Evolutionary conservation across 2,797 vertebrate genomes (phyloP), one percentile per base, ranked within the genome.

Genomic region (Acipenser transmontanus): DNA sequence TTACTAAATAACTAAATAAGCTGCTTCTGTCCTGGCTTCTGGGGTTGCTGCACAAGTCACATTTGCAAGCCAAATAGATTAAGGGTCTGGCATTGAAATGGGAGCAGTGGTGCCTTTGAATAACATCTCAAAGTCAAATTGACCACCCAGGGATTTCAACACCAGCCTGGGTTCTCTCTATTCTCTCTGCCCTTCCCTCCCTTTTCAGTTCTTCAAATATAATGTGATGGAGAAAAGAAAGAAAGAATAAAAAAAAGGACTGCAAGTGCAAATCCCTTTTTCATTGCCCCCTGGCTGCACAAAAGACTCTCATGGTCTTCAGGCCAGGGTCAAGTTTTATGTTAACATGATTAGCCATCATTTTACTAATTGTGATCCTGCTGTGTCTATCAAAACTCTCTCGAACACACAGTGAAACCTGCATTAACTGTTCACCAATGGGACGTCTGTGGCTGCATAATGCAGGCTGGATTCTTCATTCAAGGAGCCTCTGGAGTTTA

Each of bases 11-110:
- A 86, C 82, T 71, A 81, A 84, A 84, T 78, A 79, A 81, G 76
- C 78, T 76, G 34, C 75, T 80, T 71, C 78, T 83, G 78, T 82
- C 82, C 80, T 72, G 72, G 79, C 80, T 80, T 78, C 77, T 49
- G 68, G 78, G 76, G 72, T 75, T 69, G 77, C 77, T 74, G 76
- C 78, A 83, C 82, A 76, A 67, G 80, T 69, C 79, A 71, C 59
- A 68, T 79, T 84, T 77, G 79, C 80, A 77, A 80, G 81, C 84
- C 84, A 84, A 80, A 84, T 71, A 85, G 80, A 89, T 84, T 75
- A 78, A 64, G 67, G 71, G 65, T 66, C n/a, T 47, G 61, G 70
- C 72, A 74, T 79, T 74, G 76, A 80, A 81, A 69, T 73, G 75
- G 72, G 66, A 66, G 75, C 67, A 68, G 63, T n/a, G 68, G 72